These are phyloP conservation scores for Patella pellucida DNA, from an alignment of 2,888 invertebrate species.

Conservation along the genomic window DNA sequence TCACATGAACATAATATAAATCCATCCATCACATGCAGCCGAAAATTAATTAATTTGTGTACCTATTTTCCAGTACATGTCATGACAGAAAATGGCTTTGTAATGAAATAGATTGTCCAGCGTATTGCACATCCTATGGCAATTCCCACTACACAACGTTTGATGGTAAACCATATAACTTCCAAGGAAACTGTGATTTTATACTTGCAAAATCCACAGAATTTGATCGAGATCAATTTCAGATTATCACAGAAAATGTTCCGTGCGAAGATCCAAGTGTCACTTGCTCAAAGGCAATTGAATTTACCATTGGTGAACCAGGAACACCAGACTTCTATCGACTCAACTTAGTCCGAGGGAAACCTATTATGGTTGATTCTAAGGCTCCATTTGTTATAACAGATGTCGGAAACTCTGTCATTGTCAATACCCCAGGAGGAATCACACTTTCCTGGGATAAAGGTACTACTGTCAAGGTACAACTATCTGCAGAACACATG, in stretches of 20 bases:
- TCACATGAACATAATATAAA: too few species aligned
- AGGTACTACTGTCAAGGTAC: constrained; percentile 86
- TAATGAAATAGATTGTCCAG: constrained; percentile 77
- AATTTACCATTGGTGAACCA: constrained; percentile 56
- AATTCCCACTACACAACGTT: constrained; percentile 91
- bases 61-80: constrained; percentile 51
- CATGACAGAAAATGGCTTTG: constrained; percentile 84
- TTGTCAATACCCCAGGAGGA: constrained; percentile 76
- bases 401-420: constrained; percentile 82
- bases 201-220: constrained; percentile 77
- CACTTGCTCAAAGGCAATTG: constrained; percentile 87
- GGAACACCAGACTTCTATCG: constrained; percentile 53
- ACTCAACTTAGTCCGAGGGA: constrained; percentile 54
- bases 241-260: constrained; percentile 85
- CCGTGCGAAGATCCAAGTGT: constrained; percentile 89
- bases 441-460: constrained; percentile 87
- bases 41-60: too few species aligned
- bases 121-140: constrained; percentile 88
- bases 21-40: too few species aligned
- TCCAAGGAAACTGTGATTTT: constrained; percentile 91
- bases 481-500: constrained; percentile 84
- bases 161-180: constrained; percentile 86
- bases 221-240: constrained; percentile 57
- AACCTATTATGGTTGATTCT: constrained; percentile 48
- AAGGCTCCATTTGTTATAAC: constrained; percentile 76